Base-by-base conservation (phyloP, 1,140 invertebrate genomes). In the Hylaeus anthracinus region DNA sequence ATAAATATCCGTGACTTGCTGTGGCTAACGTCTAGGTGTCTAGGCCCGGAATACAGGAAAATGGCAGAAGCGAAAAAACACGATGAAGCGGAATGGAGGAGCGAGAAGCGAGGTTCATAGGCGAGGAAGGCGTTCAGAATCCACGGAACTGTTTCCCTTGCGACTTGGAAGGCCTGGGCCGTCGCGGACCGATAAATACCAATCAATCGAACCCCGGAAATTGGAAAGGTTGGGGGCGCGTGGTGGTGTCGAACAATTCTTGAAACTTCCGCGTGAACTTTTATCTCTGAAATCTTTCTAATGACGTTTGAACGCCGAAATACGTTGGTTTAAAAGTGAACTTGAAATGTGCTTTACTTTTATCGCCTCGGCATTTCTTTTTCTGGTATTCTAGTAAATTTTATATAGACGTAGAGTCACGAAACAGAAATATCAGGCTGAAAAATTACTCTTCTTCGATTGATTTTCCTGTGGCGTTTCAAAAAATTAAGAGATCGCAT, bases 11-110 rank as follows among this genome's bases (percentile, higher is more conserved):
- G 55, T 26, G 61, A 65, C 77, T 73, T 71, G 85, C 74, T 79
- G 81, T 86, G 80, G 74, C 84, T 86, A 76, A 79, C 84, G 80
- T 86, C 84, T 86, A 79, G 85, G 75, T 79, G 80, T 82, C 61
- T 82, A 83, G 72, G 84, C 70, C 51, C 64, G 45, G 77, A 72
- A 63, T 71, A 61, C 43, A 41, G 83, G 65, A 83, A 78, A 75
- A 45, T 70, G 63, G 72, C 41, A 80, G 76, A 85, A 87, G 76
- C 67, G 73, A 77, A 53, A 14, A 26, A 60, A 79, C 60, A 63
- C 51, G 43, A 70, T 45, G 15, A 82, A 84, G 69, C 69, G 69
- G 70, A 63, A 74, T 26, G 67, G 51, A 81, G 58, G 71, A 67
- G 72, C 78, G 61, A 75, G 81, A 66, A 77, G 82, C 65, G 60